Evolutionary conservation across 2,888 invertebrate species (phyloP), one percentile per base, ranked within the genome.

Genomic region (Coelopa pilipes): DNA sequence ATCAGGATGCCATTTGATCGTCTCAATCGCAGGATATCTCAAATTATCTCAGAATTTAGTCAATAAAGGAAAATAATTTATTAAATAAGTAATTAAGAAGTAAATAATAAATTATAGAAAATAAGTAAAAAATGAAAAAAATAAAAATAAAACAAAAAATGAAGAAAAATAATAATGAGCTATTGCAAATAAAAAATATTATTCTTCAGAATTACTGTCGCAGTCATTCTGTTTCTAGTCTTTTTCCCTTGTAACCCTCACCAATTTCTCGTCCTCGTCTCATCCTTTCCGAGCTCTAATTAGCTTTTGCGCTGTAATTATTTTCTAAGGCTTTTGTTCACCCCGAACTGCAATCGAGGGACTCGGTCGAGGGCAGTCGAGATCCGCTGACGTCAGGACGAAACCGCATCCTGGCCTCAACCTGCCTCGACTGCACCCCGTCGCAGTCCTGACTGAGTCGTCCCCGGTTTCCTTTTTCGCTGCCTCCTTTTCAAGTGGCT

Each of bases 401-500:
- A 34, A 34, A 34, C 34, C 34, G 34, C 34, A 34, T 34, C 34
- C 34, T 34, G 34, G 4, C 34, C 2, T 34, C 34, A 7, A 2
- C 34, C 7, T 34, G 34, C 11, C n/a, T 57, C 21, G 57, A 19
- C 19, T 59, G 13, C 24, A 21, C 57, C 19, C 24, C 1, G 57
- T 57, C 57, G 19, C 11, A 11, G 57, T 11, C 17, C 10, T 59
- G 21, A 11, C 1, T 59, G 1, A 17, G 19, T 17, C 57, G 17
- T 10, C 45, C 17, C 4, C 46, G 10, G 15, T 2, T 9, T 46
- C 19, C 12, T 59, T 19, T n/a, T 34, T 45, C 46, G 2, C 7
- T 34, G 4, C 7, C 34, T 34, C 7, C 34, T 34, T 7, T 82
- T 84, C 84, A 84, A 85, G 84, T 84, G 84, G 84, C 84, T 84